Conservation (phyloP, 2,797 vertebrate species). For the Yasuhikotakia modesta region DNA sequence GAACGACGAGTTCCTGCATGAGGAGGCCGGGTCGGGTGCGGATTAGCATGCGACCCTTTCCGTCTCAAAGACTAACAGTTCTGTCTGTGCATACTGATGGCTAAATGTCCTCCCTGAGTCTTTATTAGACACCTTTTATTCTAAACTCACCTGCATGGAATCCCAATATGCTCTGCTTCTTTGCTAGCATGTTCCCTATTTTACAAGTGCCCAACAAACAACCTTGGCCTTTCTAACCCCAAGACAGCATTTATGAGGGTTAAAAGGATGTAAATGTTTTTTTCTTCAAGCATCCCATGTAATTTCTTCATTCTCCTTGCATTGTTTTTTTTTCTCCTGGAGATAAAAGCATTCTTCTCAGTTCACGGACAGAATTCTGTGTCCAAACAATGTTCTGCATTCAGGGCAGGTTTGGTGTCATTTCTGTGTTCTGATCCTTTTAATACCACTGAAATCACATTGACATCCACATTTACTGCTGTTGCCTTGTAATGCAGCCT, state of each 20-base stretch:
- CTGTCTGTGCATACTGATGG: constrained; percentile 81
- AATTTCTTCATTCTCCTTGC: background rate
- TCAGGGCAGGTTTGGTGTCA: constrained; percentile 20
- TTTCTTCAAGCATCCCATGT: constrained; percentile 6
- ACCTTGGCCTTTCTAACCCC: constrained; percentile 47
- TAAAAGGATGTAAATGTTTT: constrained; percentile 17
- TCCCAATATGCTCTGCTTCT: constrained; percentile 69
- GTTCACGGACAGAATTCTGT: background rate
- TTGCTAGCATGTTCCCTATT: constrained; percentile 48
- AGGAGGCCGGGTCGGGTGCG: constrained; percentile 66
- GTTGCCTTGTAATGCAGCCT: constrained; percentile 20
- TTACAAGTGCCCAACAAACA: constrained; percentile 31
- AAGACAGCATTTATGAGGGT: background rate
- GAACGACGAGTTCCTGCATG: constrained; percentile 28
- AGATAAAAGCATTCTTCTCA: background rate
- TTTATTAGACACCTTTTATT: constrained; percentile 72
- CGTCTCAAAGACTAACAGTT: constrained; percentile 74
- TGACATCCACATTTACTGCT: constrained; percentile 33
- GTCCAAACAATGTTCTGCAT: constrained; percentile 32
- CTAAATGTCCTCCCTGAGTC: constrained; percentile 74
- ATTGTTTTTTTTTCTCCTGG: background rate
- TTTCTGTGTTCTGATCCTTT: constrained; percentile 26
- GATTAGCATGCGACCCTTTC: constrained; percentile 82
- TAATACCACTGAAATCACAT: constrained; percentile 22
- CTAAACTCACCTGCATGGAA: constrained; percentile 75